Conservation (phyloP, 1,140 invertebrate species). For the Nomia melanderi region DNA sequence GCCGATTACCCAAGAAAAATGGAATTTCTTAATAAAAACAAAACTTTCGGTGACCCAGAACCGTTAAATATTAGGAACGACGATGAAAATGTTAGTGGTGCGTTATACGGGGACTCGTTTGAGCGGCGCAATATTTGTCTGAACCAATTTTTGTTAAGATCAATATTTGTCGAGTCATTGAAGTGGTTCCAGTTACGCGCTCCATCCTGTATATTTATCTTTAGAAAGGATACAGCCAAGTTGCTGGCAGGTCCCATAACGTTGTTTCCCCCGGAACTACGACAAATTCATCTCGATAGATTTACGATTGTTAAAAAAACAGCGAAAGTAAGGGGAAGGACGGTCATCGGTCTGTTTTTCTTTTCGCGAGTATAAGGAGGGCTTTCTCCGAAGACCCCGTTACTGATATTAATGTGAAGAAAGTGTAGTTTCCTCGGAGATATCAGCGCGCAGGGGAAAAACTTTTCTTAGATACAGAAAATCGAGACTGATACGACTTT, state of each 20-base stretch:
- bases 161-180: slow-evolving; percentile 5
- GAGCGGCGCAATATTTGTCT: background rate
- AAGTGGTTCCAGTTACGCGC: slow-evolving; percentile 9
- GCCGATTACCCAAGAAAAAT: too few species aligned
- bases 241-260: slow-evolving; percentile 11
- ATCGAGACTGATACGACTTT: slow-evolving; percentile 60
- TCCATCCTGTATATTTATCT: background rate
- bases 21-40: too few species aligned
- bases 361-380: background rate
- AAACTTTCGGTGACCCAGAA: background rate
- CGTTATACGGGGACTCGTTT: background rate
- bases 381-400: slow-evolving; percentile 27
- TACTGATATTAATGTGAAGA: slow-evolving; percentile 49
- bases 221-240: background rate
- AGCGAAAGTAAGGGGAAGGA: background rate
- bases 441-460: slow-evolving; percentile 17
- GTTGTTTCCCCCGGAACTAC: background rate
- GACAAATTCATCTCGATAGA: slow-evolving; percentile 43
- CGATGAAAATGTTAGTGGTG: background rate
- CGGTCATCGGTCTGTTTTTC: slow-evolving; percentile 14
- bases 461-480: slow-evolving; percentile 47
- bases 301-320: slow-evolving; percentile 31
- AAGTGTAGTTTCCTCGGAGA: slow-evolving; percentile 40
- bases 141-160: slow-evolving; percentile 15
- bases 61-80: background rate